These are phyloP conservation scores for Ptychochromis oligacanthus DNA, from an alignment of 2,113 vertebrate genomes.

Conservation along the genomic window DNA sequence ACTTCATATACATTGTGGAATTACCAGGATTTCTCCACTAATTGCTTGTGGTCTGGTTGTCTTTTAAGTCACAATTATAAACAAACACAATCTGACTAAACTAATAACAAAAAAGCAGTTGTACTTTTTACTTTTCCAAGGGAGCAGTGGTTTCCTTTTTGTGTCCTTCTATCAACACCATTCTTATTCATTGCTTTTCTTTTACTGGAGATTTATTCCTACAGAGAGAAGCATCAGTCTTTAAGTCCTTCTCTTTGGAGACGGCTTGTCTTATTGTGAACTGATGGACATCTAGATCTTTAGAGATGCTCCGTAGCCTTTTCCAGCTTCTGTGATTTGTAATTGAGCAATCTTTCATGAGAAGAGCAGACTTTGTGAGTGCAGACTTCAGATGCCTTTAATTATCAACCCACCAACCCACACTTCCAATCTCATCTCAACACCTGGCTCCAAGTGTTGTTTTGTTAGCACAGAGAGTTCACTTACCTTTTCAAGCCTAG, in stretches of 20 bases:
- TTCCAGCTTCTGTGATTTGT: not conserved
- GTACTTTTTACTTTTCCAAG: not conserved
- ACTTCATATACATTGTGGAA: not conserved
- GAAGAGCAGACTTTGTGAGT: not conserved
- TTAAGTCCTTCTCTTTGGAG: not conserved
- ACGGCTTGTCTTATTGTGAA: not conserved
- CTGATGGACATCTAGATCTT: not conserved
- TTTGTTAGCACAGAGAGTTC: not conserved
- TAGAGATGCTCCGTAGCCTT: not conserved
- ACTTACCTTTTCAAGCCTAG: not conserved
- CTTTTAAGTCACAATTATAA: not conserved
- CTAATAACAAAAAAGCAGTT: not conserved
- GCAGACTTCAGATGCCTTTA: not conserved
- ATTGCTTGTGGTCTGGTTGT: not conserved
- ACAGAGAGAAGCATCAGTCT: not conserved
- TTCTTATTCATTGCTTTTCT: conserved; percentile 2
- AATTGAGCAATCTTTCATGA: not conserved
- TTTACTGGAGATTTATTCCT: not conserved
- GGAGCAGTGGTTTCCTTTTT: not conserved
- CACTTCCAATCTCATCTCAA: conserved; percentile 14
- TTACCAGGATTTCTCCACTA: not conserved
- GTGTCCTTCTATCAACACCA: not conserved
- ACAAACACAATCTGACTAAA: not conserved
- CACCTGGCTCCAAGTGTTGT: conserved; percentile 4
- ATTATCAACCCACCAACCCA: not conserved